Conservation (phyloP, 2,888 invertebrate genomes). For the Phaonia tiefii region DNA sequence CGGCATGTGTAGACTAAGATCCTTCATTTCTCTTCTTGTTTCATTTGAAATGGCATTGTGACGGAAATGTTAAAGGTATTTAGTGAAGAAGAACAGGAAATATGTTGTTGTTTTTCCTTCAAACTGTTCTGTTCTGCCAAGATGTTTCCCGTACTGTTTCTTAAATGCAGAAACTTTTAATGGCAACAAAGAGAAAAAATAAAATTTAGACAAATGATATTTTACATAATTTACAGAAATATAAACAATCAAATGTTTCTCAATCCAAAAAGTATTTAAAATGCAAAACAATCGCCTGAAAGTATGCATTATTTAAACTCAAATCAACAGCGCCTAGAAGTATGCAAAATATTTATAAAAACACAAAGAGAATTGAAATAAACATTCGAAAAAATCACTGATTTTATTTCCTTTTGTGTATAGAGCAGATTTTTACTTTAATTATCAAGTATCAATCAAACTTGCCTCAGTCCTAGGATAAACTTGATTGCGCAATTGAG, state of each 20-base stretch:
- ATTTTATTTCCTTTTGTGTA: no score
- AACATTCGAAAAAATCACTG: no score
- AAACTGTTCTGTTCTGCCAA: no score
- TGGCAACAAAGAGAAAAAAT: conserved; percentile 1
- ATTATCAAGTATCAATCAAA: no score
- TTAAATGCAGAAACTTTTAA: conserved; percentile 18
- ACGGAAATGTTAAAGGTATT: conserved; percentile 55
- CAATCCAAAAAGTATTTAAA: not conserved
- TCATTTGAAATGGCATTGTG: conserved; percentile 48
- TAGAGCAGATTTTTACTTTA: no score
- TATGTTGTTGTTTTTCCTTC: not conserved
- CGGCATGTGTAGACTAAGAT: not conserved
- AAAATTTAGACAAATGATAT: conserved; percentile 29
- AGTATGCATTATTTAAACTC: not conserved
- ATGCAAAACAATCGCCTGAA: not conserved
- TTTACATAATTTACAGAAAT: conserved; percentile 31
- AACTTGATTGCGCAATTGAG: no score
- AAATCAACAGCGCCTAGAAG: not conserved
- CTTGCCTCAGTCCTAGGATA: no score
- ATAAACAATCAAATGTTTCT: not conserved
- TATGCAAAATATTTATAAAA: not conserved
- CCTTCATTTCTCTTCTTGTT: not conserved
- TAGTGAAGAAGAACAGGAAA: not conserved
- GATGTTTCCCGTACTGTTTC: not conserved
- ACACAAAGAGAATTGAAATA: no score